phyloP scores from a whole-genome alignment of 2,888 invertebrate species.

The Morinoia aosen region DNA sequence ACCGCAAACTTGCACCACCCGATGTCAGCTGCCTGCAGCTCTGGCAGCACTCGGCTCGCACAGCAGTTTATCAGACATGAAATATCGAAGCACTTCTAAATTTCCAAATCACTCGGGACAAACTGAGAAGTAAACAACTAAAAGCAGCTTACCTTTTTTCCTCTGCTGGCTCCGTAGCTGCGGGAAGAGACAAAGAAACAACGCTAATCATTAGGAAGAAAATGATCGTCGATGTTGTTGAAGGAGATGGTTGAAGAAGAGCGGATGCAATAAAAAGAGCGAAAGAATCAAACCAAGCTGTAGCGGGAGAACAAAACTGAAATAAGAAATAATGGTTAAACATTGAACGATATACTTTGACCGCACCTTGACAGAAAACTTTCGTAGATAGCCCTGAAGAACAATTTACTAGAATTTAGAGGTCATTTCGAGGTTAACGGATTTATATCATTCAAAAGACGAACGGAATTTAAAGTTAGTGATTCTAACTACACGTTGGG shows the following conservation, averaged over 20 bases:
- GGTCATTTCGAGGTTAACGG: not conserved
- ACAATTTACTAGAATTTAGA: slow-evolving; percentile 28
- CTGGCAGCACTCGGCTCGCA: not conserved
- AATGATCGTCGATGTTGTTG: not conserved
- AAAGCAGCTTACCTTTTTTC: slow-evolving; percentile 37
- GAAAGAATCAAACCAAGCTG: slow-evolving; percentile 20
- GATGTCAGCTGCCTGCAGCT: not conserved
- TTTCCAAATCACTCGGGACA: not conserved
- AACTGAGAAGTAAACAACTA: not conserved
- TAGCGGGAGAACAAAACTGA: not conserved
- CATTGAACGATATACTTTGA: not conserved
- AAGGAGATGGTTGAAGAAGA: not conserved
- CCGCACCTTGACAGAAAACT: not conserved
- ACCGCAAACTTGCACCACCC: no score
- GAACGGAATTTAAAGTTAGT: slow-evolving; percentile 31
- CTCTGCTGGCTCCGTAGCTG: slow-evolving; percentile 36
- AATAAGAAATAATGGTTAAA: slow-evolving; percentile 20
- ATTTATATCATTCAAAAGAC: not conserved
- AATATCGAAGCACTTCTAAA: not conserved
- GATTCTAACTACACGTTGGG: not conserved
- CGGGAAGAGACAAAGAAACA: slow-evolving; percentile 31
- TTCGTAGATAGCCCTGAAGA: slow-evolving; percentile 10
- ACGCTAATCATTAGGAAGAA: slow-evolving; percentile 7
- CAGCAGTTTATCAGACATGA: not conserved
- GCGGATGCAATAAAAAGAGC: not conserved